phyloP scores from a whole-genome alignment of 2,888 invertebrate species.

The Tipula helvola region DNA sequence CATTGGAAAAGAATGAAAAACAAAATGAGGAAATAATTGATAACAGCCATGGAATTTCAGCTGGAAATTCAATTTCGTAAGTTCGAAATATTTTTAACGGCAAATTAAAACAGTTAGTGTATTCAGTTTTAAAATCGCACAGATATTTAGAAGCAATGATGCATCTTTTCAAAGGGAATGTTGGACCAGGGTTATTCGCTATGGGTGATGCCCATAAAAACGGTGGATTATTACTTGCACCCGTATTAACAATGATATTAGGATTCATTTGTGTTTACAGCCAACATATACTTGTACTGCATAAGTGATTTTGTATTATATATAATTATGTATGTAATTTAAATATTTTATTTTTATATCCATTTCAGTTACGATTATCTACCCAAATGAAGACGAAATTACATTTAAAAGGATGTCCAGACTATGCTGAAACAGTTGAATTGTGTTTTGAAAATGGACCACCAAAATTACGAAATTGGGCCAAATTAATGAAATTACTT shows the following conservation, averaged over 20 bases:
- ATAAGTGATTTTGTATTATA: slow-evolving; percentile 24
- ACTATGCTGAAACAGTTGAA: slow-evolving; percentile 75
- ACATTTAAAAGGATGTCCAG: slow-evolving; percentile 44
- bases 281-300: slow-evolving; percentile 70
- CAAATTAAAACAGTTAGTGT: not conserved
- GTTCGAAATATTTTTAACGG: not conserved
- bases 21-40: not conserved
- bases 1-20: not conserved
- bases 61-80: slow-evolving; percentile 19
- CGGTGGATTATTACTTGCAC: slow-evolving; percentile 75
- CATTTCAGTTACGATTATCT: slow-evolving; percentile 52
- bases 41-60: slow-evolving; percentile 16
- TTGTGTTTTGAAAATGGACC: slow-evolving; percentile 70
- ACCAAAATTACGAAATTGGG: slow-evolving; percentile 43
- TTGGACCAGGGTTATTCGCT: slow-evolving; percentile 91
- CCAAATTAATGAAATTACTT: slow-evolving; percentile 49
- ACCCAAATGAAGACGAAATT: slow-evolving; percentile 48
- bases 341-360: not conserved
- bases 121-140: slow-evolving; percentile 13
- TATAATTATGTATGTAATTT: not conserved
- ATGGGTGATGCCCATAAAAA: slow-evolving; percentile 92
- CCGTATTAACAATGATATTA: slow-evolving; percentile 62
- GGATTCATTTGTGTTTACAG: slow-evolving; percentile 84
- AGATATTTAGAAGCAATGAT: slow-evolving; percentile 81
- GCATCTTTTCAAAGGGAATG: slow-evolving; percentile 89